Percentiles rank a stretch among this genome's conserved stretches.
phyloP scores from a whole-genome alignment of 2,797 vertebrate genomes.

The Cygnus olor region DNA sequence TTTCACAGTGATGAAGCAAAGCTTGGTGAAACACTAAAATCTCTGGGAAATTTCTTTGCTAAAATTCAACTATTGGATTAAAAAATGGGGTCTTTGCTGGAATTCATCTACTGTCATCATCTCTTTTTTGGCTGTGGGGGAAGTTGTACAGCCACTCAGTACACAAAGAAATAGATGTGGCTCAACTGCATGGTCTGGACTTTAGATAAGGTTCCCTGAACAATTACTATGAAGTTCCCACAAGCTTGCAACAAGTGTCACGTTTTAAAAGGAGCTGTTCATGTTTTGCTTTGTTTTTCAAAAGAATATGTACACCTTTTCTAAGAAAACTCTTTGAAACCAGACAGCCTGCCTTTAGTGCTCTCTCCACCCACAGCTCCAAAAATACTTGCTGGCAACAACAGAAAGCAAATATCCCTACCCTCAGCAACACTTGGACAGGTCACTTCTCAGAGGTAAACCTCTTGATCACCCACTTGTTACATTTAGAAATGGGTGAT shows the following conservation, averaged over 20 bases:
- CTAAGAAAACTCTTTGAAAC: not conserved
- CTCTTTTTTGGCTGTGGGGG: rapidly evolving
- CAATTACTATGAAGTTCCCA: not conserved
- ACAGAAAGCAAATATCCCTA: not conserved
- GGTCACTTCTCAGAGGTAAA: not conserved
- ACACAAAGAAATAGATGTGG: not conserved
- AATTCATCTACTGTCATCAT: not conserved
- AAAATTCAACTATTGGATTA: not conserved
- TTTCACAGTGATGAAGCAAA: not conserved
- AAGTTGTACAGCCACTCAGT: not conserved
- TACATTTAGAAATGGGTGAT: not conserved
- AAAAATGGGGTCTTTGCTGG: not conserved
- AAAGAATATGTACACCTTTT: not conserved
- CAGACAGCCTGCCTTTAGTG: not conserved
- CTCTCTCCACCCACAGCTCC: not conserved
- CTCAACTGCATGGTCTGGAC: not conserved
- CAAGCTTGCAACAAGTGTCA: not conserved
- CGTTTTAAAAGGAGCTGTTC: not conserved
- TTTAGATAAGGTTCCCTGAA: not conserved
- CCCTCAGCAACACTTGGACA: not conserved
- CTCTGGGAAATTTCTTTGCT: not conserved
- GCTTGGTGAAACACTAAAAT: not conserved
- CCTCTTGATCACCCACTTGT: not conserved
- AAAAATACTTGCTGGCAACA: not conserved
- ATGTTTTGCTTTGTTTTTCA: not conserved